Evolutionary conservation across 2,113 vertebrate species (phyloP).

Genomic region (Pardalotus punctatus): DNA sequence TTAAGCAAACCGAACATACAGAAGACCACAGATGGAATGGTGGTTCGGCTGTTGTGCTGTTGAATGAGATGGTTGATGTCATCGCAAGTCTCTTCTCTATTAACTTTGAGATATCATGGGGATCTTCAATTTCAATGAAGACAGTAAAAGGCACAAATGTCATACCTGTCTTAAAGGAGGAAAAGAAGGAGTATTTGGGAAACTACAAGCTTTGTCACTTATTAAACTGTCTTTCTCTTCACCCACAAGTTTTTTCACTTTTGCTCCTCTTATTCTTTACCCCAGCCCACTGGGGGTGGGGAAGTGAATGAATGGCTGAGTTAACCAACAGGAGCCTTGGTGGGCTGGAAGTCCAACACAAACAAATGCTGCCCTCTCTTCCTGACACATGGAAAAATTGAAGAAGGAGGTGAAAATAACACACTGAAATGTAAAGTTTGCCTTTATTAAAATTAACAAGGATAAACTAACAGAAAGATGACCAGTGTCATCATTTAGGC

Average conservation of each 20-base stretch:
- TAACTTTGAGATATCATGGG: not conserved
- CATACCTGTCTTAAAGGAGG: not conserved
- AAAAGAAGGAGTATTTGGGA: not conserved
- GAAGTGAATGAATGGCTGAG: not conserved
- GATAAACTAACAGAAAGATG: not conserved
- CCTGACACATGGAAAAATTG: not conserved
- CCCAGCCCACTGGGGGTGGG: accelerated
- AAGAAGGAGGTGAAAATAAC: not conserved
- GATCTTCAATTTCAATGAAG: not conserved
- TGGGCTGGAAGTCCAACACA: not conserved
- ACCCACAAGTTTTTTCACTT: not conserved
- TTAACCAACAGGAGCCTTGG: not conserved
- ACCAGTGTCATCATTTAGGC: not conserved
- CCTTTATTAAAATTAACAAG: not conserved
- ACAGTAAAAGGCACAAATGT: not conserved
- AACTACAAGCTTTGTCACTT: not conserved
- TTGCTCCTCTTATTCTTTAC: not conserved
- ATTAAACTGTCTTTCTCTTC: not conserved
- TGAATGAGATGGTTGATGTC: not conserved
- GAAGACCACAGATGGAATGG: not conserved
- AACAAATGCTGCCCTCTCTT: not conserved
- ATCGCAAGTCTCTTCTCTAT: not conserved
- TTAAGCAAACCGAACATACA: not conserved
- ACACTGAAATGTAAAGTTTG: not conserved
- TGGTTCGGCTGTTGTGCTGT: not conserved